Evolutionary conservation across 2,113 vertebrate species (phyloP).

Genomic region (crab-eating macaque (Macaca fascicularis)): T2T-MFA8v1.1 NC_088388.1:105603001-105603500

Average conservation of each 20-base stretch:
- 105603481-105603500: neutral
- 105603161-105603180: neutral
- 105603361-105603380: neutral
- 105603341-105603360: neutral
- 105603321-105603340: neutral
- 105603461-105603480: neutral
- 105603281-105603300: neutral
- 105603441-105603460: neutral
- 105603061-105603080: too few relatives aligned
- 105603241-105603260: neutral
- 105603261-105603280: neutral
- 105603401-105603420: neutral
- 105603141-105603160: neutral
- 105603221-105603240: neutral
- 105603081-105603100: too few relatives aligned
- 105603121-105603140: neutral
- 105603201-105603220: neutral
- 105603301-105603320: neutral
- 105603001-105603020: accelerated
- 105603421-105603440: neutral
- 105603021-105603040: too few relatives aligned
- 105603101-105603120: accelerated
- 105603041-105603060: too few relatives aligned
- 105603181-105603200: neutral
- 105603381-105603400: neutral